Base-by-base conservation (phyloP, 2,888 invertebrate species). In the Dicranocentrus wangi region DNA sequence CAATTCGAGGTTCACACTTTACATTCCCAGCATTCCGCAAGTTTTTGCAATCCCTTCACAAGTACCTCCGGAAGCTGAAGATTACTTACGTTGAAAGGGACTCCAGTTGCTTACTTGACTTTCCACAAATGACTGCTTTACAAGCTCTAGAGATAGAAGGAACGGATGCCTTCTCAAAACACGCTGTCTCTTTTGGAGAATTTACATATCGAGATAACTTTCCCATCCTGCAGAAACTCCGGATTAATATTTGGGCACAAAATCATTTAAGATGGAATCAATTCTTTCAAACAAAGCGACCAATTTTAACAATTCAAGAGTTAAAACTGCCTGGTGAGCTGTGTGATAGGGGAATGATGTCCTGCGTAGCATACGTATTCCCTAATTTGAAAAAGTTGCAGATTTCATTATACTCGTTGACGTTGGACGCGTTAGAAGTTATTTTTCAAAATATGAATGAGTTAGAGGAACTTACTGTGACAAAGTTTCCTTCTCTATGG, bases 151-250 rank as follows among this genome's bases (percentile, higher is more conserved):
- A 75, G 25, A 47, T 81, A 1, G 70, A 70, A 47, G 81, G 81
- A 17, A 75, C 60, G 23, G 81, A 76, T n/a, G 68, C 69, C 7
- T 77, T 77, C 42, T 69, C 77, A n/a, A 77, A 77, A 15, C 77
- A 77, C 32, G 47, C 60, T 13, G 77, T 77, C 1, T n/a, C 69
- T 1, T 69, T 77, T 60, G 68, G 69, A 5, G 77, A 77, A 21
- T 69, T 77, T 19, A 61, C 77, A 1, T 77, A 69, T 42, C 3
- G 5, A 13, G 47, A 69, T 8, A 63, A 65, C 23, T 27, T 81
- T n/a, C 81, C 81, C 1, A 61, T 63, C n/a, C 42, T 81, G 1
- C 7, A 70, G 32, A 17, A 43, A 3, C 65, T 81, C n/a, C 53
- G 43, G 3, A 55, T 81, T 0, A 75, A 70, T 47, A 70, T 76